phyloP scores from a whole-genome alignment of 2,797 vertebrate species.

The Phalloptychus januarius region DNA sequence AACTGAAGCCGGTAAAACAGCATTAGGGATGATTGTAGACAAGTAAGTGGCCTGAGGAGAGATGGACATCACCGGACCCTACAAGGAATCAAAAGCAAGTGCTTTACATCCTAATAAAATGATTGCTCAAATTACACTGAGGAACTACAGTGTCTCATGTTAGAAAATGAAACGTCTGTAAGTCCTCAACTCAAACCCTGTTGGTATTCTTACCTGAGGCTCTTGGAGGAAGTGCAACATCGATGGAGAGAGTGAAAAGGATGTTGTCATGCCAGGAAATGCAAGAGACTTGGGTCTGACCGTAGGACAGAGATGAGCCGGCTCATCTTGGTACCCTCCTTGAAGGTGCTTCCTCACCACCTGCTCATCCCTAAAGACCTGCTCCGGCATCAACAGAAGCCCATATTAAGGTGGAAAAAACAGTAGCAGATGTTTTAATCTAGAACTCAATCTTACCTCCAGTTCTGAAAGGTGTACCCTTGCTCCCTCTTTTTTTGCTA shows the following conservation, averaged over 20 bases:
- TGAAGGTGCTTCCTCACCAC: conserved; percentile 84
- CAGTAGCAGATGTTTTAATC: neutral
- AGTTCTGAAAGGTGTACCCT: conserved; percentile 87
- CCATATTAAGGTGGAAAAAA: neutral
- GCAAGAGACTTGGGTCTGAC: conserved; percentile 92
- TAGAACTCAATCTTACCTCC: conserved; percentile 68
- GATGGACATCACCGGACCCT: conserved; percentile 95
- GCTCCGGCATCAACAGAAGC: conserved; percentile 37
- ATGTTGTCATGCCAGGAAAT: conserved; percentile 88
- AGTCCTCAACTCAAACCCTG: neutral
- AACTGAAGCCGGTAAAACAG: conserved; percentile 89
- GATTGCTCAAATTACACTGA: neutral
- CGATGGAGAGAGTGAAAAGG: conserved; percentile 64
- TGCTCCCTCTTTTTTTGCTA: conserved; percentile 72
- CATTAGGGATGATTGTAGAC: conserved; percentile 97
- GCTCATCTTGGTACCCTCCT: conserved; percentile 84
- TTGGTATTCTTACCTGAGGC: conserved; percentile 63
- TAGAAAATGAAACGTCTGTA: neutral
- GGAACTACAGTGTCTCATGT: conserved; percentile 2
- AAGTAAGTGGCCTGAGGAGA: conserved; percentile 97
- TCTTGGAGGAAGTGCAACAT: conserved; percentile 77
- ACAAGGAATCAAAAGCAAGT: conserved; percentile 8
- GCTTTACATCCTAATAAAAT: conserved; percentile 7
- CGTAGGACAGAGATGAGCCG: conserved; percentile 69
- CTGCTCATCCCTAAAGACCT: conserved; percentile 76